Percentiles rank a stretch among this genome's conserved stretches.
Conservation (phyloP, 1,140 invertebrate genomes). For the Ptiloglossa arizonensis region DNA sequence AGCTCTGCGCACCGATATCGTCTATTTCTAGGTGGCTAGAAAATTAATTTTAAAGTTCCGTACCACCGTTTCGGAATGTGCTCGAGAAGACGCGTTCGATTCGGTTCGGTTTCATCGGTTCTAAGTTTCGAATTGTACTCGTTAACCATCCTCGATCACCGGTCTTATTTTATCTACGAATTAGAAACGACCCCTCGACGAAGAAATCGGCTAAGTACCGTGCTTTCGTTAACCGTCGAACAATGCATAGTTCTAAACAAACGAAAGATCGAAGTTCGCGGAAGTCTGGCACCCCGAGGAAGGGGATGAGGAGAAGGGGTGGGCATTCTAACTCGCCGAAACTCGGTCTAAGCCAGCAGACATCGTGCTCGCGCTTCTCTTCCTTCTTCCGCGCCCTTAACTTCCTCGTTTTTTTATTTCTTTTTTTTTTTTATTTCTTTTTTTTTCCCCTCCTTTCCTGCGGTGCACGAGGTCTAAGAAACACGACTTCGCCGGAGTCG, state of each 20-base stretch:
- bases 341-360: constrained; percentile 32
- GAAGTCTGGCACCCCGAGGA: constrained; percentile 25
- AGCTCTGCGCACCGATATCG: too few species aligned
- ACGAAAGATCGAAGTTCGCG: constrained; percentile 3
- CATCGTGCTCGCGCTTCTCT: constrained; percentile 26
- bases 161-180: too few species aligned
- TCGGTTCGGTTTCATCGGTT: too few species aligned
- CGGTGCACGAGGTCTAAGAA: constrained; percentile 70
- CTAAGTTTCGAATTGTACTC: too few species aligned
- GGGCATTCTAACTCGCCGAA: constrained; percentile 24
- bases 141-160: too few species aligned
- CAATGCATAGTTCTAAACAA: neutral
- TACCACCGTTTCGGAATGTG: too few species aligned
- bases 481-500: constrained; percentile 72
- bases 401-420: constrained; percentile 22
- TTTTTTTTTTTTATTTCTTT: constrained; percentile 30
- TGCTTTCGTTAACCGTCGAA: neutral
- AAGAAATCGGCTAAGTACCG: neutral
- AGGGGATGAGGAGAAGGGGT: too few species aligned
- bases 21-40: too few species aligned
- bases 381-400: constrained; percentile 18
- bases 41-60: too few species aligned
- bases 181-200: too few species aligned
- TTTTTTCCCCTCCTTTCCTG: constrained; percentile 50
- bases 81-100: too few species aligned